Percentiles rank a stretch among this genome's conserved stretches.
These are phyloP conservation scores for Lasioglossum vierecki DNA, from an alignment of 2,888 invertebrate species.

Conservation along the genomic window DNA sequence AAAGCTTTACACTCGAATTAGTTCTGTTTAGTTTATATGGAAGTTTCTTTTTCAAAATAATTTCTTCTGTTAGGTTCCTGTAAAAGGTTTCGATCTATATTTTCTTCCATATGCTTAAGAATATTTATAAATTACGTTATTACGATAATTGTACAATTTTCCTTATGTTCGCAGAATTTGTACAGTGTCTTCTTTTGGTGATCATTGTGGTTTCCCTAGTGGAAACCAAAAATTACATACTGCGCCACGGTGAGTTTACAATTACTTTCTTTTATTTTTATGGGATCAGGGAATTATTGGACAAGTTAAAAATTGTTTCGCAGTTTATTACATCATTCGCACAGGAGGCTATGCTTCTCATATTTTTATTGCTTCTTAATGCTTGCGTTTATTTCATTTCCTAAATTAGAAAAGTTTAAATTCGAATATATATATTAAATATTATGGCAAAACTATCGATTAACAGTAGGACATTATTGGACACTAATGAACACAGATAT, in stretches of 20 bases:
- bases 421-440: not conserved
- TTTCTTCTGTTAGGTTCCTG: not conserved
- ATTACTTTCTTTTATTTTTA: conserved; percentile 3
- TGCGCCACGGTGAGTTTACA: conserved; percentile 79
- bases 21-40: not conserved
- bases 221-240: conserved; percentile 79
- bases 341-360: not conserved
- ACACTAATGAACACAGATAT: not conserved
- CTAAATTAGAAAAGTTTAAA: not conserved
- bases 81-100: not conserved
- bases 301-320: not conserved
- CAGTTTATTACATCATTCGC: not conserved
- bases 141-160: conserved; percentile 33
- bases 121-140: not conserved
- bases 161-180: conserved; percentile 48
- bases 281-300: not conserved
- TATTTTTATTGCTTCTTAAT: too few species aligned
- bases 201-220: conserved; percentile 79
- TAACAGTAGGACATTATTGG: not conserved
- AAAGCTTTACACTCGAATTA: not conserved
- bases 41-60: too few species aligned
- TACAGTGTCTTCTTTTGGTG: conserved; percentile 70
- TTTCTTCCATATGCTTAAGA: not conserved
- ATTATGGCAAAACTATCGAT: not conserved
- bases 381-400: not conserved